Percentiles rank a stretch among this genome's conserved stretches.
Evolutionary conservation across 2,797 vertebrate species (phyloP).

Genomic region (Oophaga sylvatica): DNA sequence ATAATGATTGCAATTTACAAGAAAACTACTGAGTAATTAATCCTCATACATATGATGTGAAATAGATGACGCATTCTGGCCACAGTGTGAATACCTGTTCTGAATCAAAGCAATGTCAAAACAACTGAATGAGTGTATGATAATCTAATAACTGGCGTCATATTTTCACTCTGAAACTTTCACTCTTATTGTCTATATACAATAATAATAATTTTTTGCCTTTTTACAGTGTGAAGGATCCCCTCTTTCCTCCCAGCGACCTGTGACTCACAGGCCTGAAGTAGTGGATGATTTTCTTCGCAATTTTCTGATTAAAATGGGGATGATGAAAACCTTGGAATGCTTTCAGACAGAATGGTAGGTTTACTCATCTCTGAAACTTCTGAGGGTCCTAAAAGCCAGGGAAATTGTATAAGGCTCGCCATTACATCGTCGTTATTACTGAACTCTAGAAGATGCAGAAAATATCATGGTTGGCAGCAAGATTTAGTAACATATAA

Average conservation of each 20-base stretch:
- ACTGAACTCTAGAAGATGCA: conserved; percentile 6
- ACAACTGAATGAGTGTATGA: background rate
- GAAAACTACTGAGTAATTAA: background rate
- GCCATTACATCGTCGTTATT: conserved; percentile 20
- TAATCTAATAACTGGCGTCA: background rate
- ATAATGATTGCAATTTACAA: no score
- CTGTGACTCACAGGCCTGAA: conserved; percentile 68
- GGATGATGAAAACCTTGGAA: conserved; percentile 86
- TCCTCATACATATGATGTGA: background rate
- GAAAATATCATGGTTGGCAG: background rate
- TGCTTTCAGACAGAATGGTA: conserved; percentile 93
- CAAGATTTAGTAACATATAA: background rate
- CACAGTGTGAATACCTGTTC: background rate
- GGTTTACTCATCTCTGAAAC: conserved; percentile 46
- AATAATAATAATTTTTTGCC: background rate
- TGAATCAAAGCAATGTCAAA: background rate
- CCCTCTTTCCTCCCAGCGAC: conserved; percentile 63
- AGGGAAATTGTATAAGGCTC: conserved; percentile 2
- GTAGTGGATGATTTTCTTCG: conserved; percentile 84
- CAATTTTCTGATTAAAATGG: conserved; percentile 84
- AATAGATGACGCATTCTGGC: background rate
- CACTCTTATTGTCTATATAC: background rate
- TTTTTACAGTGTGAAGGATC: conserved; percentile 71
- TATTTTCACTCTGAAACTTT: background rate
- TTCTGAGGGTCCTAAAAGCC: conserved; percentile 43